These are phyloP conservation scores for Palythoa caribaeorum DNA, from an alignment of 92 coral and sea anemone genomes.

Conservation along the genomic window DNA sequence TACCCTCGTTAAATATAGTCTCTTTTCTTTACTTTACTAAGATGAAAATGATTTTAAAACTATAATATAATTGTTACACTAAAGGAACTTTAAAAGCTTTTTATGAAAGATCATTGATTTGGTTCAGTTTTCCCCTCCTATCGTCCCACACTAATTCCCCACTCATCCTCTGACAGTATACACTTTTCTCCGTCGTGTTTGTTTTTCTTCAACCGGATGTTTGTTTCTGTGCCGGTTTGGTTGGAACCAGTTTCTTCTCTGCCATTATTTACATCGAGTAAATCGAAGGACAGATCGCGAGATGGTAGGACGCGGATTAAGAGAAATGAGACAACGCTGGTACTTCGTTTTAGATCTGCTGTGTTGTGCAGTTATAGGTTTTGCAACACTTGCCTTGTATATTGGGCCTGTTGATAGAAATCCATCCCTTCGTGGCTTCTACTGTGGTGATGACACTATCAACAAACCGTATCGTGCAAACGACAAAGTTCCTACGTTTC, in stretches of 20 bases:
- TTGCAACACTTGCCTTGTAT: conserved; percentile 34
- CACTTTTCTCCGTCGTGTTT: background rate
- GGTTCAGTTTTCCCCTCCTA: no score
- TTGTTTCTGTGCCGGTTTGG: background rate
- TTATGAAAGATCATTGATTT: no score
- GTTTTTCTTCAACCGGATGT: background rate
- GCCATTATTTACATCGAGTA: background rate
- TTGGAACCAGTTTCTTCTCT: conserved; percentile 3
- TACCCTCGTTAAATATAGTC: no score
- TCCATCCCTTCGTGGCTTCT: conserved; percentile 91
- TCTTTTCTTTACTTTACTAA: no score
- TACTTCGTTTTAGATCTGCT: conserved; percentile 22
- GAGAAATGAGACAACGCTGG: background rate
- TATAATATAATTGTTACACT: no score
- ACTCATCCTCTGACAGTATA: background rate
- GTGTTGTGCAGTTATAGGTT: conserved; percentile 35
- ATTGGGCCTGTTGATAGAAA: conserved; percentile 19
- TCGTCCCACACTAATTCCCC: background rate
- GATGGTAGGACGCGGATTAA: background rate
- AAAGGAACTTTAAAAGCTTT: no score
- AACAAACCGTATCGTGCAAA: conserved; percentile 81
- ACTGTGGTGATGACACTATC: conserved; percentile 90
- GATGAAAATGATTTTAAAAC: no score
- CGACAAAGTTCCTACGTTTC: conserved; percentile 32
- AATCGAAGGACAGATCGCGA: background rate